Conservation (phyloP, 2,113 vertebrate genomes). For the Mugil cephalus region DNA sequence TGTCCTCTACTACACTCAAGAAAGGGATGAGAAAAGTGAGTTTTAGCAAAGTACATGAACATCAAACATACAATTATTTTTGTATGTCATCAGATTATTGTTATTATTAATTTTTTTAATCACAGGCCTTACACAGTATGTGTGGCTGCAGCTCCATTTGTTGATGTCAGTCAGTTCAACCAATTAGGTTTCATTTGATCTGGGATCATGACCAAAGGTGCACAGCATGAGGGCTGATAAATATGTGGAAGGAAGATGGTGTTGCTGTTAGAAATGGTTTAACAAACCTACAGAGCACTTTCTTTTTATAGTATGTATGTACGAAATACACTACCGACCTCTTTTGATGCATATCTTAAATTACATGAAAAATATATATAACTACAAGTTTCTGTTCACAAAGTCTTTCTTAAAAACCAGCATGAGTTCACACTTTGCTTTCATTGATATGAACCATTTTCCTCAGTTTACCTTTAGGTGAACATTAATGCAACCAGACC, state of each 20-base stretch:
- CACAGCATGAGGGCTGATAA: background rate
- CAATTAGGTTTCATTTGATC: slow-evolving; percentile 37
- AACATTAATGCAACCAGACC: too few relatives aligned
- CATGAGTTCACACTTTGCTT: too few relatives aligned
- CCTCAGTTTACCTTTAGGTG: too few relatives aligned
- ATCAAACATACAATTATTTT: too few relatives aligned
- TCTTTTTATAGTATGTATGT: too few relatives aligned
- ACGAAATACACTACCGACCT: too few relatives aligned
- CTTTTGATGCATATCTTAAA: too few relatives aligned
- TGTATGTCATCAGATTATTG: too few relatives aligned
- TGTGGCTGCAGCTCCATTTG: slow-evolving; percentile 4
- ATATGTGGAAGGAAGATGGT: background rate
- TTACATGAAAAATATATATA: too few relatives aligned
- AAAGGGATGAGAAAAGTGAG: background rate
- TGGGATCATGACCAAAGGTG: background rate
- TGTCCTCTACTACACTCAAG: slow-evolving; percentile 28
- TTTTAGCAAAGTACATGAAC: slow-evolving; percentile 16
- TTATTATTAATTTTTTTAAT: background rate
- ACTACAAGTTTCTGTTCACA: too few relatives aligned
- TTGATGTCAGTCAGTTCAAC: slow-evolving; percentile 29
- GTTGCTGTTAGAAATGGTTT: background rate
- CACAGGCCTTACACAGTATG: background rate
- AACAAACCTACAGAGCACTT: background rate
- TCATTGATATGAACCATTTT: too few relatives aligned
- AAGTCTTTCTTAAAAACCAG: too few relatives aligned